Base-by-base conservation (phyloP, 2,888 invertebrate genomes). In the Sabatieria punctata region DNA sequence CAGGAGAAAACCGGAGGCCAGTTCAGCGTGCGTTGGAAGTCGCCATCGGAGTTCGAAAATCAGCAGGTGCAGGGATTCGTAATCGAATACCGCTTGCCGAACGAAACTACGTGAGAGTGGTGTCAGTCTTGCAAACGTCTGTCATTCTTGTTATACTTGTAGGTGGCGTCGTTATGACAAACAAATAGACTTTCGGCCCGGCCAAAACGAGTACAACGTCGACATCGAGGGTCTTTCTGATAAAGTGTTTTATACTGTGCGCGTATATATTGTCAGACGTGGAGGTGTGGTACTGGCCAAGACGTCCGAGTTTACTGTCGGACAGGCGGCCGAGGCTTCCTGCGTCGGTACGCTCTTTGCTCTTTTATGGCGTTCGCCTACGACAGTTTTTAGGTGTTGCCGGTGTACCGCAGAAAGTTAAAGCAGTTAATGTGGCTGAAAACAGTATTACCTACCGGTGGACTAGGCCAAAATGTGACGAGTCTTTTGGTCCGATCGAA, bases 21-120 rank as follows among this genome's bases (percentile, higher is more conserved):
- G 19, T 43, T 50, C 30, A 24, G 15, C 24, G 50, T 50, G 11
- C 56, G 60, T 49, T 63, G 63, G 63, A 57, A 55, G 40, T 41
- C 50, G 24, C 59, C 61, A 4, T 37, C 52, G 2, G 41, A 41
- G n/a, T 49, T 46, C 6, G 51, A 51, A 8, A 47, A 49, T 1
- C 42, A 46, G 23, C 44, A 49, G 15, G 51, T 59, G 37, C 44
- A 47, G 36, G 55, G 55, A 30, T 63, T 59, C 49, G 48, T 63
- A 15, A 51, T 64, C 25, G 63, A 63, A 44, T 63, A 57, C 50
- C 51, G 58, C 38, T 53, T 58, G 8, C 58, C 59, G 42, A 61
- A 61, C 43, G 62, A 60, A 36, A 63, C 59, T n/a, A 52, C 49
- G n/a, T 58, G 55, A 55, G 15, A 15, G 8, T 11, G 8, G 15